A percentile compares a stretch with the other conserved stretches of the same genome.
Conservation (phyloP, 2,797 vertebrate genomes). For the Tragelaphus eurycerus region DNA sequence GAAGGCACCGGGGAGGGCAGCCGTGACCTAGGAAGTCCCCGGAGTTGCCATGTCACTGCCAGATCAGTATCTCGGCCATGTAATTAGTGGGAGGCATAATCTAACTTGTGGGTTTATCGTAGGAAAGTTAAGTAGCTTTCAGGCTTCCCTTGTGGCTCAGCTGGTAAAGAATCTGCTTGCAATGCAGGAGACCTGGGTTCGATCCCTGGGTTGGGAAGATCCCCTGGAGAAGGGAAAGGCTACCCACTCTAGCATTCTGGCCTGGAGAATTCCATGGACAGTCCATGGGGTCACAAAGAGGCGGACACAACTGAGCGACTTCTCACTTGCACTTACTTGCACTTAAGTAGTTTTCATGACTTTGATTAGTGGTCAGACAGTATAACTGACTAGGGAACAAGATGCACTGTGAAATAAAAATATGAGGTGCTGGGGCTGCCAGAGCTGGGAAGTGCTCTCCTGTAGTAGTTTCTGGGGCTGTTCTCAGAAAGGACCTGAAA, state of each 20-base stretch:
- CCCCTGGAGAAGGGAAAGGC: background rate
- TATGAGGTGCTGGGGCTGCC: background rate
- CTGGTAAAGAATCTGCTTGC: background rate
- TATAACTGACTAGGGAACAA: background rate
- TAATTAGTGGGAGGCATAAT: background rate
- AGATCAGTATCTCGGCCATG: background rate
- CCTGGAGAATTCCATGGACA: background rate
- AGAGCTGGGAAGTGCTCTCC: background rate
- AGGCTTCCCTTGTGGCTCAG: background rate
- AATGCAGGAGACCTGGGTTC: background rate
- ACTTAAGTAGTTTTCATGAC: background rate
- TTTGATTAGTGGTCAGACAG: background rate
- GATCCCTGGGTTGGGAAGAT: background rate
- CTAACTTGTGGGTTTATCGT: background rate
- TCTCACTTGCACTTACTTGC: background rate
- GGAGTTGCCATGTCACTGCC: background rate
- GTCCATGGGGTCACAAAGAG: background rate
- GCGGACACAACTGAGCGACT: background rate
- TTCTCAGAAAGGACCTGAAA: background rate
- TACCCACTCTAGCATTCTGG: background rate
- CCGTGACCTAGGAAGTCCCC: background rate
- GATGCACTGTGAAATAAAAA: background rate
- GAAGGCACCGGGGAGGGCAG: background rate
- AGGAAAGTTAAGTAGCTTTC: background rate
- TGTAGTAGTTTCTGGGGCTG: background rate